Conservation (phyloP, 2,797 vertebrate species). For the Heteromormyrus szaboi region DNA sequence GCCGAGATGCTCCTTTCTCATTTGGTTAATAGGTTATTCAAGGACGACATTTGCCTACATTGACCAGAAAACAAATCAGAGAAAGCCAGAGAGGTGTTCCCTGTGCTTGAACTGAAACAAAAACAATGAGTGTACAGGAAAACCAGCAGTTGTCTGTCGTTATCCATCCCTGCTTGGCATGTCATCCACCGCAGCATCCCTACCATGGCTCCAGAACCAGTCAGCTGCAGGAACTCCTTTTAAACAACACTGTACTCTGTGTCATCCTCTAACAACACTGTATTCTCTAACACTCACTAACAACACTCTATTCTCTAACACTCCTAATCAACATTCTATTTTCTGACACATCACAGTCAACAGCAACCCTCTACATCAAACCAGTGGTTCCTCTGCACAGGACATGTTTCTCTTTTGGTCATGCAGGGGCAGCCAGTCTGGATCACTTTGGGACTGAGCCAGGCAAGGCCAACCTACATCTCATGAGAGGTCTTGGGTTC, state of each 20-base stretch:
- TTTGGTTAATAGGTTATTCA: constrained; percentile 24
- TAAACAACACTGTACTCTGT: background rate
- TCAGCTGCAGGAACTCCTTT: background rate
- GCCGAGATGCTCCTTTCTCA: background rate
- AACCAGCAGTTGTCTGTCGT: background rate
- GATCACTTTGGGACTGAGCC: background rate
- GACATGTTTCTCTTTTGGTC: background rate
- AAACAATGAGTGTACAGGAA: background rate
- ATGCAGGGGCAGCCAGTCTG: background rate
- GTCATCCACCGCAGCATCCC: background rate
- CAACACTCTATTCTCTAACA: background rate
- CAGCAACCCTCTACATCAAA: background rate
- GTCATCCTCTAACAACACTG: background rate
- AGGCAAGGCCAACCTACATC: background rate
- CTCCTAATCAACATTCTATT: background rate
- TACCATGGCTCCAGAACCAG: background rate
- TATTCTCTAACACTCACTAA: background rate
- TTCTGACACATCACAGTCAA: background rate
- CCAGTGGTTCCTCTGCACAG: background rate
- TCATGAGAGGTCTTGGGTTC: background rate
- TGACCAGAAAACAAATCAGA: constrained; percentile 8
- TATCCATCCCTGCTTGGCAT: background rate
- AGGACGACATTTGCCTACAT: constrained; percentile 21
- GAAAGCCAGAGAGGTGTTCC: background rate
- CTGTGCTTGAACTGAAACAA: background rate